Conservation (phyloP, 2,113 vertebrate species). For the Leptobrachium ailaonicum region DNA sequence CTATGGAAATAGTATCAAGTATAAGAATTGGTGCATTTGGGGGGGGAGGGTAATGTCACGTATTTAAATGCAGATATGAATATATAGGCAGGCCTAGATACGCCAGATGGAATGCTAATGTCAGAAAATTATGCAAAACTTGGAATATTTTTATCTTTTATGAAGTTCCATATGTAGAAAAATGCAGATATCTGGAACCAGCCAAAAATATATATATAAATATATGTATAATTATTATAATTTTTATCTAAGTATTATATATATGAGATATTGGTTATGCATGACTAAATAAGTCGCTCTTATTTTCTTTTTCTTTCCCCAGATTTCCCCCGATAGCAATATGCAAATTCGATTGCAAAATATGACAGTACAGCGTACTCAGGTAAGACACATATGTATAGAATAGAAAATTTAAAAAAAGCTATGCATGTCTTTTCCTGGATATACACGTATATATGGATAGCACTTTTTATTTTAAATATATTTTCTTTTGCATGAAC, state of each 20-base stretch:
- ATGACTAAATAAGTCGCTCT: too few species aligned
- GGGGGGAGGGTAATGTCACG: neutral
- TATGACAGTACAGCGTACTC: conserved; percentile 77
- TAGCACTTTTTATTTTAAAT: too few species aligned
- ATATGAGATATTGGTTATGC: too few species aligned
- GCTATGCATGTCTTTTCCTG: too few species aligned
- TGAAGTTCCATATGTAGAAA: neutral
- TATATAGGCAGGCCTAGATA: neutral
- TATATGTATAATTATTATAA: too few species aligned
- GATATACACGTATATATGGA: too few species aligned
- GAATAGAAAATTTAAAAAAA: too few species aligned
- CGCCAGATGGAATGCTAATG: conserved; percentile 5
- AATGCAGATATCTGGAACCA: neutral
- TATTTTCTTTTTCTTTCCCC: conserved; percentile 47
- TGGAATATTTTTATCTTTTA: neutral
- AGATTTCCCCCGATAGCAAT: conserved; percentile 74
- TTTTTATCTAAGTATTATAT: too few species aligned
- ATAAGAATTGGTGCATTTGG: too few species aligned
- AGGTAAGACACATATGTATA: conserved; percentile 60
- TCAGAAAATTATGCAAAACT: conserved; percentile 4
- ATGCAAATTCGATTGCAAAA: conserved; percentile 75
- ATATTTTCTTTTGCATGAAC: too few species aligned
- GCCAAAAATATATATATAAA: neutral
- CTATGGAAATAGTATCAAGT: too few species aligned
- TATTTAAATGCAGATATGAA: neutral